Conservation (phyloP, 2,888 invertebrate species). For the Polydrusus cervinus region DNA sequence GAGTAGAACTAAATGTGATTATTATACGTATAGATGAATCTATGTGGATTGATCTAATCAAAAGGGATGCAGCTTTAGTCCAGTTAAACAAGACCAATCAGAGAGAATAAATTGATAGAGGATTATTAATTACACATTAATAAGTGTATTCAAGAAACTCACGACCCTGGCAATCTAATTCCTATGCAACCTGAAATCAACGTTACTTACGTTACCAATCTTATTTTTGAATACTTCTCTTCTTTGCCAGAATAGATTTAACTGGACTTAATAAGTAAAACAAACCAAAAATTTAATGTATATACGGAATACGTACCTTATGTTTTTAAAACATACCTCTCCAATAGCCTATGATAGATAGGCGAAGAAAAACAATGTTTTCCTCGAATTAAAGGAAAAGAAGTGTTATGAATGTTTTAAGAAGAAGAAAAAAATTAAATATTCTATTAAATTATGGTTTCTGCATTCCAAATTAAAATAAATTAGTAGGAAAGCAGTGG, state of each 20-base stretch:
- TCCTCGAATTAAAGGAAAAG: background rate
- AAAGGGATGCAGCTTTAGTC: slow-evolving; percentile 17
- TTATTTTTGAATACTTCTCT: no score
- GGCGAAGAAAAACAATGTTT: background rate
- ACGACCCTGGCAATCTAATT: no score
- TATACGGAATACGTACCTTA: slow-evolving; percentile 29
- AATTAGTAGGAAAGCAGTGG: background rate
- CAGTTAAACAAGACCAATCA: slow-evolving; percentile 3
- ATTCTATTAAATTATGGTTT: no score
- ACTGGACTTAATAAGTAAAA: slow-evolving; percentile 15
- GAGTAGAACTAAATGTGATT: slow-evolving; percentile 30
- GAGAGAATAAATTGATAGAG: background rate
- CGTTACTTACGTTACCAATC: background rate
- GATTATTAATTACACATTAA: background rate
- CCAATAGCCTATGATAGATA: background rate
- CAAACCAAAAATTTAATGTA: slow-evolving; percentile 40
- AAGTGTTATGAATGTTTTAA: slow-evolving; percentile 4
- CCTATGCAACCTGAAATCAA: no score
- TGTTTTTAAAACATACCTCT: slow-evolving; percentile 12
- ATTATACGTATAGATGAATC: slow-evolving; percentile 18
- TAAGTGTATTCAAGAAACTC: background rate
- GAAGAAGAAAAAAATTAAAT: background rate
- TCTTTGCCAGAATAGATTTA: slow-evolving; percentile 4
- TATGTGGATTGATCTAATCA: slow-evolving; percentile 5
- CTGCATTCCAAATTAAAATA: slow-evolving; percentile 3